Evolutionary conservation across 2,888 invertebrate genomes (phyloP).

Genomic region (Aleiodes alternator): DNA sequence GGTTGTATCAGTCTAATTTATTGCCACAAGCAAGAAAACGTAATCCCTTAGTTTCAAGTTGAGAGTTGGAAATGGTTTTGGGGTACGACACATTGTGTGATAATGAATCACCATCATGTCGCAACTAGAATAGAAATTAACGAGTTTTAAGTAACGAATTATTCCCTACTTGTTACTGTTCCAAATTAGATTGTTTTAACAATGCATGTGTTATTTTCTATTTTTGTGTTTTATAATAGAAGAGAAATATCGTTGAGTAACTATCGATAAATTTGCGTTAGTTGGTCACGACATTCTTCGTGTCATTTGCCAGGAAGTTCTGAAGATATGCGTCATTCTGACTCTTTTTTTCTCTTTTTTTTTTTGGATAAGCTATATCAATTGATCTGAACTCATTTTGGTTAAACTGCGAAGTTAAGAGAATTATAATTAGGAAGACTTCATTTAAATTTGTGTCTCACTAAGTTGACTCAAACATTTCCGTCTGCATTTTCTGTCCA

Average conservation of each 20-base stretch:
- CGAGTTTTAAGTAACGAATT: slow-evolving; percentile 26
- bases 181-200: slow-evolving; percentile 20
- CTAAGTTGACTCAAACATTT: too few species aligned
- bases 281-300: not conserved
- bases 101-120: slow-evolving; percentile 35
- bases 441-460: too few species aligned
- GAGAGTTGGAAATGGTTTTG: slow-evolving; percentile 28
- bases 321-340: too few species aligned
- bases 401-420: too few species aligned
- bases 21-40: slow-evolving; percentile 20
- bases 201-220: not conserved
- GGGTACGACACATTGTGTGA: slow-evolving; percentile 26
- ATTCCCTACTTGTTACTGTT: slow-evolving; percentile 14
- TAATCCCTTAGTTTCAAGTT: slow-evolving; percentile 21
- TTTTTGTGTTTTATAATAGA: not conserved
- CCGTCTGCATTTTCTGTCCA: too few species aligned
- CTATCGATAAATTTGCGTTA: not conserved
- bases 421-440: too few species aligned
- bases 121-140: slow-evolving; percentile 36
- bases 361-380: too few species aligned
- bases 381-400: too few species aligned
- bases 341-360: too few species aligned
- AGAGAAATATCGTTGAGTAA: not conserved
- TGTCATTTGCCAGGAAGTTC: too few species aligned
- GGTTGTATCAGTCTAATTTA: slow-evolving; percentile 28